phyloP scores from a whole-genome alignment of 2,113 vertebrate genomes.

The Salvelinus alpinus region DNA sequence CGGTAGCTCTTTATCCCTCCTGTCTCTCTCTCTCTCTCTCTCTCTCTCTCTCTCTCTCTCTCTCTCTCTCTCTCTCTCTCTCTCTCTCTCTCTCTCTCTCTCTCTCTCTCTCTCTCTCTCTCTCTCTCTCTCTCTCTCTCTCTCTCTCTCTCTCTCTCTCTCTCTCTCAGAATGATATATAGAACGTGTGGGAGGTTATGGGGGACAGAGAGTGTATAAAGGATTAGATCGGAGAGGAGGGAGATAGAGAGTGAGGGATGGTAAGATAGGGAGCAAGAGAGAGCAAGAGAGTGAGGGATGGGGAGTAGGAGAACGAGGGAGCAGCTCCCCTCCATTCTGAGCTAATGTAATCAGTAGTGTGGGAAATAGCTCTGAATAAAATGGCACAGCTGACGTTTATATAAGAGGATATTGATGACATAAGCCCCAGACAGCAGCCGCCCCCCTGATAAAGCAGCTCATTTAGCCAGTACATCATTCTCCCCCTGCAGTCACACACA shows the following conservation, averaged over 20 bases:
- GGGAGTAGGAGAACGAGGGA: conserved; percentile 29
- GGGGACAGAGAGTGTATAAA: conserved; percentile 18
- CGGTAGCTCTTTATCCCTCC: too few relatives aligned
- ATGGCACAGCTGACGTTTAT: conserved; percentile 97
- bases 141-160: too few relatives aligned
- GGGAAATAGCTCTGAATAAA: conserved; percentile 97
- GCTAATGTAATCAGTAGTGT: conserved; percentile 98
- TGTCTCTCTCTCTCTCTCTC: too few relatives aligned
- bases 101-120: too few relatives aligned
- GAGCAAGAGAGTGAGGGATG: conserved; percentile 70
- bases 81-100: too few relatives aligned
- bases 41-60: too few relatives aligned
- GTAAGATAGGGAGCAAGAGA: conserved; percentile 1
- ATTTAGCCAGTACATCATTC: conserved; percentile 84
- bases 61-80: too few relatives aligned
- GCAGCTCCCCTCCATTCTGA: conserved; percentile 87
- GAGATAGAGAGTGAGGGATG: conserved; percentile 35
- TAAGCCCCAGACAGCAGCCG: conserved; percentile 87
- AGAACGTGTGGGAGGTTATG: conserved; percentile 31
- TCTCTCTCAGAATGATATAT: conserved; percentile 15
- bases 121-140: too few relatives aligned
- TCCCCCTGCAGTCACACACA: conserved; percentile 45
- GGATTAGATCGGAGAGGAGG: conserved; percentile 15
- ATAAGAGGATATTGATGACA: conserved; percentile 99
- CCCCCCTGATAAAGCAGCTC: conserved; percentile 92